Conservation (phyloP, 2,113 vertebrate genomes). For the Micronisus gabar region DNA sequence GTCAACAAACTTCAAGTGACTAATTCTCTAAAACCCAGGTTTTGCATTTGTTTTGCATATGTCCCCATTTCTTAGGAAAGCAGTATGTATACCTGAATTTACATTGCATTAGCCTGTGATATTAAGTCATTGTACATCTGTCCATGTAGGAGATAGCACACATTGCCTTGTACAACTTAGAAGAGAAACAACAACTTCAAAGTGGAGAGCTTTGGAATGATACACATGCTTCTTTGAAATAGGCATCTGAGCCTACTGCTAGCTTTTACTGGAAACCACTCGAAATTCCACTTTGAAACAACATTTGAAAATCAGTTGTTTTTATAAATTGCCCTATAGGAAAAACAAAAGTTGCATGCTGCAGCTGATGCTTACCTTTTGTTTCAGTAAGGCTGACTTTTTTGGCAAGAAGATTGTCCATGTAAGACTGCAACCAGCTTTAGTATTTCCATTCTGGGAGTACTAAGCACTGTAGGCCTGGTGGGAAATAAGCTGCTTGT, state of each 20-base stretch:
- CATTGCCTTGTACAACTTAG: neutral
- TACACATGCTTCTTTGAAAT: neutral
- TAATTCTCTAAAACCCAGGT: neutral
- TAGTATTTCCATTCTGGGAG: neutral
- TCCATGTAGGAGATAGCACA: neutral
- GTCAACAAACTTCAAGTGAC: neutral
- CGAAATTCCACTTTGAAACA: neutral
- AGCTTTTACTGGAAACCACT: neutral
- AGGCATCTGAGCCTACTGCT: neutral
- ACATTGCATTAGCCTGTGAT: neutral
- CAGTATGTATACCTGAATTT: neutral
- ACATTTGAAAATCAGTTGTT: neutral
- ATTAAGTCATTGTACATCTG: neutral
- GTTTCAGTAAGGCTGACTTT: neutral
- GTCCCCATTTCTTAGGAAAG: neutral
- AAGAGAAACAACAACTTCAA: neutral
- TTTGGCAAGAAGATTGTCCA: neutral
- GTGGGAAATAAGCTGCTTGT: neutral
- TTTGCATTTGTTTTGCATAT: neutral
- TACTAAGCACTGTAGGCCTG: neutral
- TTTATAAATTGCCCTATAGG: neutral
- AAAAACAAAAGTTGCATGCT: neutral
- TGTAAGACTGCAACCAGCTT: neutral
- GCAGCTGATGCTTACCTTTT: neutral
- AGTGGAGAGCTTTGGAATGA: neutral